phyloP scores from a whole-genome alignment of 2,888 invertebrate species.

The Pseudanteris insignis region DNA sequence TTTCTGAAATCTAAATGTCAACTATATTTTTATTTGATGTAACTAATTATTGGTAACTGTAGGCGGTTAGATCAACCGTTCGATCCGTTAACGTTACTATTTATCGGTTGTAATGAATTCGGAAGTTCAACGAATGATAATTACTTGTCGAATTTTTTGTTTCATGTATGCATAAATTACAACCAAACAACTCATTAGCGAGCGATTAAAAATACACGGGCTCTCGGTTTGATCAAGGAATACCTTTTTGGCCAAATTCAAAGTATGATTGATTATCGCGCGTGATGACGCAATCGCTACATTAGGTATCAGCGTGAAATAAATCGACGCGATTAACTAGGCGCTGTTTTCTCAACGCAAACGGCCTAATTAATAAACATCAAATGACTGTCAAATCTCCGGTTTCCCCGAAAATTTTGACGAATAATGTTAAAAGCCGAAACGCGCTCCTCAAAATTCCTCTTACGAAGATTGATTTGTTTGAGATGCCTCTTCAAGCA shows the following conservation, averaged over 20 bases:
- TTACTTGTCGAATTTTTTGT: too few species aligned
- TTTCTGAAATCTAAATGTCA: too few species aligned
- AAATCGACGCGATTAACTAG: conserved; percentile 22
- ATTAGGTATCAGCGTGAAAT: conserved; percentile 12
- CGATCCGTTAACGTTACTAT: too few species aligned
- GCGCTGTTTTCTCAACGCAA: conserved; percentile 4
- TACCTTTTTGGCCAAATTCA: neutral
- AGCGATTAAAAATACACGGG: neutral
- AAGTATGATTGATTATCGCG: conserved; percentile 3
- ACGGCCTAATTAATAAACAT: conserved; percentile 30
- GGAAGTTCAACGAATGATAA: too few species aligned
- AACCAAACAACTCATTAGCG: too few species aligned
- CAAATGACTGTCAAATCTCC: conserved; percentile 21
- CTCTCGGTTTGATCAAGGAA: neutral
- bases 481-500: conserved; percentile 21
- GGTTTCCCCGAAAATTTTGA: conserved; percentile 17
- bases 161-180: too few species aligned
- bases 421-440: conserved; percentile 30
- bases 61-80: too few species aligned
- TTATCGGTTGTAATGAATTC: too few species aligned
- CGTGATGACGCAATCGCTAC: conserved; percentile 11
- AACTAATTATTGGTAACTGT: too few species aligned
- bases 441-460: conserved; percentile 26
- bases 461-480: conserved; percentile 37
- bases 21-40: too few species aligned